Base-by-base conservation (phyloP, 1,140 invertebrate genomes). In the Saxidomus purpurata region DNA sequence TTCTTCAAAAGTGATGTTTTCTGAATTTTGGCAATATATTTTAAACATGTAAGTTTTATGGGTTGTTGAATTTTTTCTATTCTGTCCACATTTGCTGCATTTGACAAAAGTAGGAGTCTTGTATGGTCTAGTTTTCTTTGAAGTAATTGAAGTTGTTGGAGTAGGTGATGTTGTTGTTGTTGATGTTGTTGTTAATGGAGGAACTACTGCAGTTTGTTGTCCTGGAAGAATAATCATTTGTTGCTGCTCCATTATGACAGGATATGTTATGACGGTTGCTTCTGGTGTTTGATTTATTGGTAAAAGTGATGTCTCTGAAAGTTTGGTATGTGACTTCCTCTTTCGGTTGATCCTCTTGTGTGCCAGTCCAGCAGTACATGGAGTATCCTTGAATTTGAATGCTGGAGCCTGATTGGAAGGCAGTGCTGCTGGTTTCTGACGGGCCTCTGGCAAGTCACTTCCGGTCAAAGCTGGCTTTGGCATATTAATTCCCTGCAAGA, bases 331-430 rank as follows among this genome's bases (percentile, higher is more conserved):
- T 19, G 25, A 22, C 28, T 79, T 79, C n/a, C 76, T 79, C n/a
- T 79, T 79, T 4, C 40, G 40, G 31, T 34, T 55, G 28, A n/a
- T 43, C 76, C 76, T 79, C 76, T 79, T 79, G 47, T 19, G 76
- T 79, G 76, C 76, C 76, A 79, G 81, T 1, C 81, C 81, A 84
- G 81, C 81, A 71, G 81, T 84, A 71, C 81, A 84, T 25, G 38
- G 11, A 0, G 61, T 15, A 19, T 49, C 31, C 25, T 63, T 8
- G 47, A 84, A 84, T 69, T 38, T 22, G 31, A 47, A 84, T 28
- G 8, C 63, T 47, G 59, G 81, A 31, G 59, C 81, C 61, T 43
- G 3, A 84, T 22, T 67, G 1, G 81, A 67, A 67, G 81, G 81
- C 3, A 84, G 63, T 52, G 47, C 59, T 84, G 61, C 38, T 67